Evolutionary conservation across 2,888 invertebrate species (phyloP).

Genomic region (Ptychoptera contaminata): DNA sequence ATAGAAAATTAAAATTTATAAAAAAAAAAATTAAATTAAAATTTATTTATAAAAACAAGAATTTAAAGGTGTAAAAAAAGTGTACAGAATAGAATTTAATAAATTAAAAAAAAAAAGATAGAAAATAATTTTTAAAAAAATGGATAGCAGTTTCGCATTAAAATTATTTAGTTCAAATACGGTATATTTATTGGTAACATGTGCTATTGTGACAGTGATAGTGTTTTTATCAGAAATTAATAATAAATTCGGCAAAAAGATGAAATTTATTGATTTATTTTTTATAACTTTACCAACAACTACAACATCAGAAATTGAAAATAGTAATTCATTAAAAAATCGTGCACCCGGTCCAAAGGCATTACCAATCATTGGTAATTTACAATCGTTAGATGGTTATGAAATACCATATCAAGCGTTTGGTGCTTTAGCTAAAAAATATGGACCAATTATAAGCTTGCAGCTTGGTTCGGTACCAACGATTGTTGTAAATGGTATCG

Average conservation of each 20-base stretch:
- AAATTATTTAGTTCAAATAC: constrained; percentile 13
- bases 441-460: constrained; percentile 38
- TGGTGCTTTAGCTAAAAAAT: constrained; percentile 32
- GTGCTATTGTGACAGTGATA: constrained; percentile 10
- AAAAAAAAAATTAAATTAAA: too few species aligned
- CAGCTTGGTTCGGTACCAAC: constrained; percentile 38
- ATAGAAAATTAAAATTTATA: neutral
- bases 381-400: constrained; percentile 38
- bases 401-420: constrained; percentile 45
- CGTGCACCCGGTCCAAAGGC: constrained; percentile 35
- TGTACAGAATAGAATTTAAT: neutral
- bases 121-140: constrained; percentile 2
- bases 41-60: neutral
- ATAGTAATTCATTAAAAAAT: constrained; percentile 3
- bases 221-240: constrained; percentile 6
- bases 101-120: neutral
- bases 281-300: neutral
- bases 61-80: neutral
- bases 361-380: constrained; percentile 39
- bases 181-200: constrained; percentile 12
- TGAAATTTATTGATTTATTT: constrained; percentile 1
- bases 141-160: constrained; percentile 5
- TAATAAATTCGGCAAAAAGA: neutral
- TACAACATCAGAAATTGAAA: constrained; percentile 4
- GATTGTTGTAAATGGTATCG: constrained; percentile 40